Evolutionary conservation across 2,888 invertebrate genomes (phyloP).

Genomic region (Pterostichus niger): DNA sequence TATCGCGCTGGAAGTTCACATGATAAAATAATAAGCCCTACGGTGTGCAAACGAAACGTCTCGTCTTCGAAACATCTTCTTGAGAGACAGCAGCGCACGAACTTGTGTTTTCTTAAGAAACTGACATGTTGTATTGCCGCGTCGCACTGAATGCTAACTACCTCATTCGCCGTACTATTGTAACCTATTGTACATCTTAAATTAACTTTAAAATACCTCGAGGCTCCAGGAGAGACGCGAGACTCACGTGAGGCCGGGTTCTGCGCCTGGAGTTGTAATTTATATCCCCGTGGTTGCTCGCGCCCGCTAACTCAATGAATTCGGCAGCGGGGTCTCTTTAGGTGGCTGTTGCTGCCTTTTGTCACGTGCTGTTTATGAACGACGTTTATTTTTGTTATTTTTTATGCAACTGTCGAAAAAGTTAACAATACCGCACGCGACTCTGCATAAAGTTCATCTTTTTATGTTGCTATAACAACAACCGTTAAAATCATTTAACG

Average conservation of each 20-base stretch:
- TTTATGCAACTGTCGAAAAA: too few relatives aligned
- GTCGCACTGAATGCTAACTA: constrained; percentile 73
- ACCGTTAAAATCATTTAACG: too few relatives aligned
- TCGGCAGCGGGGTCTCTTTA: constrained; percentile 5
- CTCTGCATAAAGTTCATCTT: too few relatives aligned
- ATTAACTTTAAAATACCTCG: constrained; percentile 67
- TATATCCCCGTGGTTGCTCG: constrained; percentile 46
- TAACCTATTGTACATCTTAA: constrained; percentile 74
- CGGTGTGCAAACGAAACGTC: constrained; percentile 56
- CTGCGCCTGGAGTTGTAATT: constrained; percentile 24
- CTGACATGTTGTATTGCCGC: constrained; percentile 74
- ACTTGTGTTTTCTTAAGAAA: constrained; percentile 66
- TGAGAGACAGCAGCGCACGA: constrained; percentile 38
- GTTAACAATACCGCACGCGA: too few relatives aligned
- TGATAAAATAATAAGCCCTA: constrained; percentile 58
- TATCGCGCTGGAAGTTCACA: constrained; percentile 17
- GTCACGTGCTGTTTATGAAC: not conserved
- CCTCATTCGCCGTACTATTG: constrained; percentile 74
- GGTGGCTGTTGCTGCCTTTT: not conserved
- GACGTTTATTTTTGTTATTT: not conserved
- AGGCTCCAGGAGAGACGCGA: constrained; percentile 44
- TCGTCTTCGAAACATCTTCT: constrained; percentile 37
- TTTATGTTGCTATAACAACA: too few relatives aligned
- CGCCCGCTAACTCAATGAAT: constrained; percentile 64
- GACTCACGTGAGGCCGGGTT: constrained; percentile 19